Conservation (phyloP, 2,113 vertebrate species). For the Semnornis frantzii region DNA sequence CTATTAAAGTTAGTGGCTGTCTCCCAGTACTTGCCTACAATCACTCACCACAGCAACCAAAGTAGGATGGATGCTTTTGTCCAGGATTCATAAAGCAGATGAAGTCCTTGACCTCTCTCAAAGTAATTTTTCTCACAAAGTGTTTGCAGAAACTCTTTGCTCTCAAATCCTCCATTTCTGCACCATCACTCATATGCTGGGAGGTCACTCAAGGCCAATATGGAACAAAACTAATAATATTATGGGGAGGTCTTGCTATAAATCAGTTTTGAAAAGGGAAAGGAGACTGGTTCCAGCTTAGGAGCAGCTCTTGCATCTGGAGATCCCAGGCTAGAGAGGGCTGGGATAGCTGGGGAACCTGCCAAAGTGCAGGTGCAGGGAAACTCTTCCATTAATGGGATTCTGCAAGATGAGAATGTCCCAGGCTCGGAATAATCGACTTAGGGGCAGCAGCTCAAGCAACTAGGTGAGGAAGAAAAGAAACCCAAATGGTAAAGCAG, state of each 20-base stretch:
- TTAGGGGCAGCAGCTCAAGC: background rate
- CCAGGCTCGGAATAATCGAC: background rate
- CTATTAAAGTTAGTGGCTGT: background rate
- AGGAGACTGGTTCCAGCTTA: background rate
- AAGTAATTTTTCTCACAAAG: background rate
- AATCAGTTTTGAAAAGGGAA: background rate
- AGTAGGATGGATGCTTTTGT: background rate
- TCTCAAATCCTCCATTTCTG: background rate
- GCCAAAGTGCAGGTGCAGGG: background rate
- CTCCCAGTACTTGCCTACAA: background rate
- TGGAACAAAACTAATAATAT: background rate
- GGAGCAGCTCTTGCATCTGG: background rate
- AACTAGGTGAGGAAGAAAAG: background rate
- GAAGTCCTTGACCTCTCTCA: background rate
- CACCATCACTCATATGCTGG: background rate
- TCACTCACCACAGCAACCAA: background rate
- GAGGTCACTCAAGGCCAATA: background rate
- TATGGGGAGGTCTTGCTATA: background rate
- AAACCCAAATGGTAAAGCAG: background rate
- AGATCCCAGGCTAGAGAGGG: background rate
- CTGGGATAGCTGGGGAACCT: background rate
- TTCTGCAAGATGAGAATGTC: background rate
- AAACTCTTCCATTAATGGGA: background rate
- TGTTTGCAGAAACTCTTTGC: constrained; percentile 15
- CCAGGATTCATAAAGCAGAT: background rate